Evolutionary conservation across 1,140 invertebrate genomes (phyloP), one percentile per base, ranked within the genome.

Genomic region (Ostrea denselamellosa): DNA sequence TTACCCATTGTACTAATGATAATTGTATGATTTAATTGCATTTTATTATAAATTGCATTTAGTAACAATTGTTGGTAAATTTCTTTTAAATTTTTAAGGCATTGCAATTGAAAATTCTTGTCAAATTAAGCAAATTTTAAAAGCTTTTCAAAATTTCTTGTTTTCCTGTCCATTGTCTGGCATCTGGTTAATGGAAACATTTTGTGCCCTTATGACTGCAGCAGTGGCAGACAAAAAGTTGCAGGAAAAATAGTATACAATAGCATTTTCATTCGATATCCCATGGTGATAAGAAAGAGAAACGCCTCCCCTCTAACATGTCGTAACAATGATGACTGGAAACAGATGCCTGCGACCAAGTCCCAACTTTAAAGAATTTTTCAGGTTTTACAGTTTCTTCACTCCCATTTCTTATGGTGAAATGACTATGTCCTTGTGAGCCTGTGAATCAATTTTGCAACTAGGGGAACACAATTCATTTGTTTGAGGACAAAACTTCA

Each of bases 261-360:
- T 77, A 77, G 68, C 68, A 77, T 25, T 77, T 77, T 77, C 28
- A 77, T 77, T 77, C 28, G 68, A 77, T 77, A 77, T 77, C 68
- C 68, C 68, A 77, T 22, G 25, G 68, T 25, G 68, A 77, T 77
- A 28, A 77, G 68, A 77, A 77, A 25, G 8, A 77, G 68, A 34
- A 25, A 77, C 68, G 68, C 68, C 68, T 77, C 25, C 25, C 14
- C 68, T 77, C 25, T 34, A 28, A 77, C 68, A 28, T 77, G 68
- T 77, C 25, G 68, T 77, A 77, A 77, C 28, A 12, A 12, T 77
- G 68, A 77, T 34, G 68, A 77, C 68, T 77, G 68, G 68, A 77
- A 77, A 77, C 68, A 77, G 68, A 77, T 77, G 68, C 68, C 28
- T 34, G 25, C 12, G 68, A 14, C 68, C 68, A 34, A 77, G 25